A percentile compares a stretch with the other conserved stretches of the same genome.
These are phyloP conservation scores for Paramormyrops kingsleyae DNA, from an alignment of 2,113 vertebrate species.

Conservation along the genomic window DNA sequence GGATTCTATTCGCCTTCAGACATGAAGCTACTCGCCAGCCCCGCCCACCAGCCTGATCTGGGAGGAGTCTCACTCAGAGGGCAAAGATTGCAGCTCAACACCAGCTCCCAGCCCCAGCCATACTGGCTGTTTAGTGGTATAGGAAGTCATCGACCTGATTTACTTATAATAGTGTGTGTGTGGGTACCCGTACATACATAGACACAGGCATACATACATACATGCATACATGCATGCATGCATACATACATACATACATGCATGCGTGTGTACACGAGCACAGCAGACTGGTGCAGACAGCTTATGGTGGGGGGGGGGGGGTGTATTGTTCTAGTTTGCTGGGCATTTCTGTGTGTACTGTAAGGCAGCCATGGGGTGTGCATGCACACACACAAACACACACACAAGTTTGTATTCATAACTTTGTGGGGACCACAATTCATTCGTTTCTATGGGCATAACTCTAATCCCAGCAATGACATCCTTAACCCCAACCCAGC, in stretches of 20 bases:
- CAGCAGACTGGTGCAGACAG: background rate
- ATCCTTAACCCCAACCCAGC: background rate
- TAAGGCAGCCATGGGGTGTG: slow-evolving; percentile 13
- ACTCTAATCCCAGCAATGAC: background rate
- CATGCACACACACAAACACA: slow-evolving; percentile 1
- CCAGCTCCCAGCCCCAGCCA: background rate
- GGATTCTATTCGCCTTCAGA: background rate
- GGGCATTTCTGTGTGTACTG: slow-evolving; percentile 2
- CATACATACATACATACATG: no score
- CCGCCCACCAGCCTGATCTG: background rate
- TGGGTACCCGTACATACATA: background rate
- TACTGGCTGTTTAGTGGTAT: background rate
- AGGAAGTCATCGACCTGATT: background rate
- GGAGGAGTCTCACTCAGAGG: slow-evolving; percentile 12
- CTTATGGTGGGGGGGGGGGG: background rate
- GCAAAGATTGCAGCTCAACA: background rate
- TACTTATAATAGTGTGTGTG: background rate
- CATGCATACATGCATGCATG: no score
- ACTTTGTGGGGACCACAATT: background rate
- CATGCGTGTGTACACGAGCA: background rate
- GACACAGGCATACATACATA: no score
- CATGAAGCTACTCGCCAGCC: slow-evolving; percentile 11
- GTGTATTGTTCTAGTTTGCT: slow-evolving; percentile 19
- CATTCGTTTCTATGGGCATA: background rate
- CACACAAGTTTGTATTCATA: background rate